A percentile compares a stretch with the other conserved stretches of the same genome.
Evolutionary conservation across 2,113 vertebrate species (phyloP).

Genomic region (Lichenostomus cassidix): DNA sequence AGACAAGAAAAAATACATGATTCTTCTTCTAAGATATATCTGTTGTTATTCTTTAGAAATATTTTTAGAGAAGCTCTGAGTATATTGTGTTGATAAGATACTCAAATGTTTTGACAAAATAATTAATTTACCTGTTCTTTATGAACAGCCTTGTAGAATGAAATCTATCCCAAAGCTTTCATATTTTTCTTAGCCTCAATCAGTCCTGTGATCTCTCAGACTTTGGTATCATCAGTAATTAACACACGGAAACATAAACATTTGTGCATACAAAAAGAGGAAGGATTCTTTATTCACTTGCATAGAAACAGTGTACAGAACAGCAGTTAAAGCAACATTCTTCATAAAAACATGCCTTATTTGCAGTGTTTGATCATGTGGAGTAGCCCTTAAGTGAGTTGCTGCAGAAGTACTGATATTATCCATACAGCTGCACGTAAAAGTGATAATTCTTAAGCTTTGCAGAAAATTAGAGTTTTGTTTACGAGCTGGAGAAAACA

Average conservation of each 20-base stretch:
- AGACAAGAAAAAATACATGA: not conserved
- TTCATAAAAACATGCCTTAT: not conserved
- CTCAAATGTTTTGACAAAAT: not conserved
- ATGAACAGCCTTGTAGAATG: not conserved
- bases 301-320: not conserved
- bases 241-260: not conserved
- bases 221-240: not conserved
- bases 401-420: not conserved
- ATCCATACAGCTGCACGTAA: not conserved
- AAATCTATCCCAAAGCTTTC: not conserved
- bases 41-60: not conserved
- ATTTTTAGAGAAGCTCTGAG: not conserved
- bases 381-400: not conserved
- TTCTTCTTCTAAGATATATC: not conserved
- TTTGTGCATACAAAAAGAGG: not conserved
- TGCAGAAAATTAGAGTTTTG: not conserved
- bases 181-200: not conserved
- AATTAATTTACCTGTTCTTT: not conserved
- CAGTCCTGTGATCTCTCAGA: not conserved
- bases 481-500: not conserved
- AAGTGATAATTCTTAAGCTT: not conserved
- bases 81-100: not conserved
- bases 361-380: not conserved
- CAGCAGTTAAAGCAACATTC: not conserved
- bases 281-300: not conserved